Evolutionary conservation across 2,888 invertebrate species (phyloP).

Genomic region (Scaptomyza cyrtandrae): DNA sequence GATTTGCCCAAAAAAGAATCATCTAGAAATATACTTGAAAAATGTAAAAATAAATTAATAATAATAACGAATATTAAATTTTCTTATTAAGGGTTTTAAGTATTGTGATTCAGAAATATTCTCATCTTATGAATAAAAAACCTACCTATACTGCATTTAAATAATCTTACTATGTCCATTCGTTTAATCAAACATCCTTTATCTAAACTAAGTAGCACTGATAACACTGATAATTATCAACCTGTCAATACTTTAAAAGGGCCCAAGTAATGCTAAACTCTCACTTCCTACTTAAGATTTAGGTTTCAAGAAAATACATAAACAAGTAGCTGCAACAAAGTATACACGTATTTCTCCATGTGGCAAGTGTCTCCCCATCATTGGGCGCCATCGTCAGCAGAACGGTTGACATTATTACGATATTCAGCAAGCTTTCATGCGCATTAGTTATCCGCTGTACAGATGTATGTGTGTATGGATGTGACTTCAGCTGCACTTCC

Average conservation of each 20-base stretch:
- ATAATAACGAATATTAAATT: too few relatives aligned
- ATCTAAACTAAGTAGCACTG: neutral
- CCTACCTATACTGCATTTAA: neutral
- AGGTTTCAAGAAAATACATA: conserved; percentile 6
- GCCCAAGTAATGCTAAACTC: conserved; percentile 32
- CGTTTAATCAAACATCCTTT: neutral
- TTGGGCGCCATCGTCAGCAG: conserved; percentile 39
- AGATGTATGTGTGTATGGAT: conserved; percentile 6
- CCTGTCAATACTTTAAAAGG: neutral
- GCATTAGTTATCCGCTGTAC: conserved; percentile 60
- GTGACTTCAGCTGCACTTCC: conserved; percentile 55
- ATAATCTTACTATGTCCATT: neutral
- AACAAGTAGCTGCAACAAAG: conserved; percentile 16
- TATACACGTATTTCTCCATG: neutral
- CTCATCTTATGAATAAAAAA: neutral
- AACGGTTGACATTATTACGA: conserved; percentile 71
- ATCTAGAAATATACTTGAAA: neutral
- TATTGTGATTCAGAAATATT: neutral
- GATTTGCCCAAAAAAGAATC: too few relatives aligned
- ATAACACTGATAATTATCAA: neutral
- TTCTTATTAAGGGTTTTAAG: too few relatives aligned
- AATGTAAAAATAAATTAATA: neutral
- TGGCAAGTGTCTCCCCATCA: conserved; percentile 38
- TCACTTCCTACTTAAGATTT: conserved; percentile 53
- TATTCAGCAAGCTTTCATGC: conserved; percentile 40